A percentile compares a stretch with the other conserved stretches of the same genome.
Evolutionary conservation across 2,797 vertebrate genomes (phyloP).

Genomic region (Syngnathus acus): DNA sequence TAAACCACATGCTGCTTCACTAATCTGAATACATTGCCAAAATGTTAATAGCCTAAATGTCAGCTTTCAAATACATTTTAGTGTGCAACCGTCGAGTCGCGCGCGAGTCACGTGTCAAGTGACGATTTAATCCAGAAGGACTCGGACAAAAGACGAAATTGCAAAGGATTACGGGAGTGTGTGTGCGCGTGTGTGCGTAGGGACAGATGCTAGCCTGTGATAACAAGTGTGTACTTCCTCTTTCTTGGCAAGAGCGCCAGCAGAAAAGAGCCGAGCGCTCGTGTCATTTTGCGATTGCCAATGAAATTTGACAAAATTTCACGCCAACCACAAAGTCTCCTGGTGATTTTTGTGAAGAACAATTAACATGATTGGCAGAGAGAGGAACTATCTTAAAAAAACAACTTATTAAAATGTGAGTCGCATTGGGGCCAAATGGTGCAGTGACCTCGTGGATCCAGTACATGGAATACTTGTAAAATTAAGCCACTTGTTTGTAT

Average conservation of each 20-base stretch:
- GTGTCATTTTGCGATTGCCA: background rate
- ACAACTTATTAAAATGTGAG: background rate
- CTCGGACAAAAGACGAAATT: slow-evolving; percentile 6
- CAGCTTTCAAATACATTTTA: background rate
- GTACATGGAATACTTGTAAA: background rate
- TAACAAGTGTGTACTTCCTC: background rate
- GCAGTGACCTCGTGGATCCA: background rate
- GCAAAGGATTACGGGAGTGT: slow-evolving; percentile 6
- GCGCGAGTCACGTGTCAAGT: background rate
- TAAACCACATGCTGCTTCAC: background rate
- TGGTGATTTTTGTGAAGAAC: background rate
- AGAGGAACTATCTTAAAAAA: background rate
- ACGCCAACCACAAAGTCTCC: background rate
- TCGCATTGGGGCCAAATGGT: background rate
- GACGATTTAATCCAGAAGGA: slow-evolving; percentile 14
- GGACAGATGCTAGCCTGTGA: slow-evolving; percentile 14
- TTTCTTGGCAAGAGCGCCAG: slow-evolving; percentile 9
- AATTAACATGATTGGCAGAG: background rate
- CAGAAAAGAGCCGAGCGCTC: background rate
- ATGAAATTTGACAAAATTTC: no score
- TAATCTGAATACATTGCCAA: background rate
- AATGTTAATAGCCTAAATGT: background rate
- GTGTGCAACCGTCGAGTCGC: background rate
- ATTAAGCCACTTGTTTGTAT: background rate
- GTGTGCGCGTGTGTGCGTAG: background rate